A percentile compares a stretch with the other conserved stretches of the same genome.
Evolutionary conservation across 1,140 invertebrate species (phyloP).

Genomic region (Zaprionus africanus): DNA sequence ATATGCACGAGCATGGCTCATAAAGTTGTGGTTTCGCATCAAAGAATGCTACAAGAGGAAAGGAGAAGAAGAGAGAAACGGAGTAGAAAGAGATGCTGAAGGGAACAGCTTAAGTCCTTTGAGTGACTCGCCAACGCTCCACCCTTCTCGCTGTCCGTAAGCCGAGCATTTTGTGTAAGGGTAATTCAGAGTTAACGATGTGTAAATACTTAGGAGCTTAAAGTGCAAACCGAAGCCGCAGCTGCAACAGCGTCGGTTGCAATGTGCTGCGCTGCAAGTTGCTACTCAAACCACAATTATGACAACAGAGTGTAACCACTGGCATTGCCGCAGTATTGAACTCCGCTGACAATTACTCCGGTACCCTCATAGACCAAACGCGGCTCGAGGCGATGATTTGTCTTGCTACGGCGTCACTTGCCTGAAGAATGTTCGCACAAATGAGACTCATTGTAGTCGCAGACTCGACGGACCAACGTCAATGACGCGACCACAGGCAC

Average conservation of each 20-base stretch:
- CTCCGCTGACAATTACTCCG: slow-evolving; percentile 51
- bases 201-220: slow-evolving; percentile 75
- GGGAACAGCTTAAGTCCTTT: slow-evolving; percentile 16
- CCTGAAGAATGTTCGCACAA: slow-evolving; percentile 71
- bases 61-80: background rate
- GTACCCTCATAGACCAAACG: slow-evolving; percentile 32
- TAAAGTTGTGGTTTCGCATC: slow-evolving; percentile 68
- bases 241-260: slow-evolving; percentile 5
- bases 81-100: background rate
- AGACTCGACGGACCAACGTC: slow-evolving; percentile 3
- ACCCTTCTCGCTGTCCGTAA: background rate
- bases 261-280: slow-evolving; percentile 1
- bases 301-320: slow-evolving; percentile 49
- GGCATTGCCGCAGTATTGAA: background rate
- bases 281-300: slow-evolving; percentile 67
- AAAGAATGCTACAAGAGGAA: slow-evolving; percentile 2
- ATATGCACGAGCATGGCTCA: slow-evolving; percentile 75
- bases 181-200: slow-evolving; percentile 79
- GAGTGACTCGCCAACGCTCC: slow-evolving; percentile 18
- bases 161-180: slow-evolving; percentile 32
- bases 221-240: slow-evolving; percentile 53
- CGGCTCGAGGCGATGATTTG: slow-evolving; percentile 68
- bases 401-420: slow-evolving; percentile 47
- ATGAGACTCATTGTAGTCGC: slow-evolving; percentile 71
- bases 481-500: slow-evolving; percentile 19